phyloP scores from a whole-genome alignment of 1,140 invertebrate genomes.

The Pseudomyrmex flavicornis region DNA sequence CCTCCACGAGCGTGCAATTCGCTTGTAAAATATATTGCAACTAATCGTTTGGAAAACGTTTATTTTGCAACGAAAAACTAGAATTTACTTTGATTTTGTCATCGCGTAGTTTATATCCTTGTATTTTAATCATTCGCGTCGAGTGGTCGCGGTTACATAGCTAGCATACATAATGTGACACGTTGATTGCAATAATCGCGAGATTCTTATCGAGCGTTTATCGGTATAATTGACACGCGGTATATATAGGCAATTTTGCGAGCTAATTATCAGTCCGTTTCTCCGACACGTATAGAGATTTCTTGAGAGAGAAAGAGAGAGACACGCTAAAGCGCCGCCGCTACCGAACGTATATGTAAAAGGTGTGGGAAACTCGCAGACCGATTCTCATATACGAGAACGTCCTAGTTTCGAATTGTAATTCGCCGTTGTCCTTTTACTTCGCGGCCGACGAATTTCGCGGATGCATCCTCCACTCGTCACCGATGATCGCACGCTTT shows the following conservation, averaged over 20 bases:
- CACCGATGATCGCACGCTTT: conserved; percentile 56
- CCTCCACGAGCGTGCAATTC: neutral
- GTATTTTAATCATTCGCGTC: neutral
- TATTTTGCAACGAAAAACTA: too few relatives aligned
- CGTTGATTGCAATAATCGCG: neutral
- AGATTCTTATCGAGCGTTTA: conserved; percentile 20
- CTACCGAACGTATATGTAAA: neutral
- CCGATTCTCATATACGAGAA: conserved; percentile 54
- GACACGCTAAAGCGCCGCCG: too few relatives aligned
- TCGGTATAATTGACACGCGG: neutral
- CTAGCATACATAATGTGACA: neutral
- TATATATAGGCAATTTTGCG: conserved; percentile 6
- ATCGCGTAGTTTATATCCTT: too few relatives aligned
- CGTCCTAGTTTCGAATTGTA: conserved; percentile 40
- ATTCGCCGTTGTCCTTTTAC: conserved; percentile 42
- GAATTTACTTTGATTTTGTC: too few relatives aligned
- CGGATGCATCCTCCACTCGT: conserved; percentile 36
- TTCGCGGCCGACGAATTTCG: conserved; percentile 31
- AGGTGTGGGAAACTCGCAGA: conserved; percentile 51
- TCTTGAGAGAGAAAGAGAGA: neutral
- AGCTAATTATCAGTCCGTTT: conserved; percentile 49
- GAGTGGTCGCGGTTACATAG: neutral
- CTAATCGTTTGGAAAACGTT: too few relatives aligned
- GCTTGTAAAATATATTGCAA: neutral
- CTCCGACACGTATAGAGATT: conserved; percentile 19